Base-by-base conservation (phyloP, 2,888 invertebrate species). In the Mythimna pallens region DNA sequence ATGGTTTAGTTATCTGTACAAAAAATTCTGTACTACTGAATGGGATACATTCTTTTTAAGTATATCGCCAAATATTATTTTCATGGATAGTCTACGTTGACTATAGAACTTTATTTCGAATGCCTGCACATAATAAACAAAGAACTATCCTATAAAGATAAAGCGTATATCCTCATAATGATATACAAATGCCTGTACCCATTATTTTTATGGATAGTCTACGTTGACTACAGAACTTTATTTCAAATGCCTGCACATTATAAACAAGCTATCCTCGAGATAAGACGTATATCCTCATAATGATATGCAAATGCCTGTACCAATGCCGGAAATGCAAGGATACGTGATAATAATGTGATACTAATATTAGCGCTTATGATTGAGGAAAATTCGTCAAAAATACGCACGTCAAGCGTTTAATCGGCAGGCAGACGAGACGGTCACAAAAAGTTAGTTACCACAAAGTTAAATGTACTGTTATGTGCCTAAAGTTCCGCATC, bases 381-480 rank as follows among this genome's bases (percentile, higher is more conserved):
- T 77, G 75, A 85, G 86, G 87, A 87, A 85, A 84, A 82, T 30
- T 20, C 22, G 68, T 62, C 50, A 20, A 14, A 68, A 85, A 70
- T 85, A 74, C n/a, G 65, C 58, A 65, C 73, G 65, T 52, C 34
- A 55, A 58, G 36, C 34, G 64, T 70, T 64, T 75, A 73, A 77
- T 67, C 65, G 64, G 50, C 43, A 22, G 67, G 36, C 69, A 64
- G 79, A 69, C 79, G 67, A 76, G 82, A 77, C 30, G 36, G 10
- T 2, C 40, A 22, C 82, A 84, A 85, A 86, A 84, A 86, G 63
- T 72, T 65, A 10, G 57, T 62, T 61, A 58, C 74, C 62, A 78
- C 68, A 70, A 76, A 74, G 68, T 76, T 78, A 81, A 70, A 76
- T 77, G 70, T 75, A 87, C 84, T 78, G 84, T 85, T 85, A 87